Base-by-base conservation (phyloP, 2,797 vertebrate genomes). In the Chaenodraco wilsoni region DNA sequence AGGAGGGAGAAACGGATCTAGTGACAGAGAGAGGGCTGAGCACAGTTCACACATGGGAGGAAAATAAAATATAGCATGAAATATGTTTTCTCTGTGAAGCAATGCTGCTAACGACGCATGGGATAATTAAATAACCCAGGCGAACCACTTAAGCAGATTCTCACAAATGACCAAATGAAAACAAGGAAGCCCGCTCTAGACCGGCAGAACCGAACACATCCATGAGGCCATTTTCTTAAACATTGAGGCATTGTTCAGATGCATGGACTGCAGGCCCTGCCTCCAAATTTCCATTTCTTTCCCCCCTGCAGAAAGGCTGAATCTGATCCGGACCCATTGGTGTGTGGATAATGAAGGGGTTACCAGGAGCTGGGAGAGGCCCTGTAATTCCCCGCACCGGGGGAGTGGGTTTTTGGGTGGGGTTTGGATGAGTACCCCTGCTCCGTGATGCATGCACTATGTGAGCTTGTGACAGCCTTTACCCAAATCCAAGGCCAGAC, bases 281-380 rank as follows among this genome's bases (percentile, higher is more conserved):
- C 87, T 91, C 91, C 92, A 83, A 88, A 92, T 91, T 92, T 89
- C 92, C 90, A 90, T 87, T 82, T 91, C 84, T 87, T 70, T 65
- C 86, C 87, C 89, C 76, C 81, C 62, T 72, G 80, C 80, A 88
- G 91, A 91, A 91, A 86, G 91, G 77, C 87, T 91, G 94, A 94
- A 94, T 95, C 93, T 94, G 93, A 94, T 95, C 94, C 92, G 92
- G 91, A 92, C 87, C 87, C 95, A 95, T 93, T 95, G 95, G 94
- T 95, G 94, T 95, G 95, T 95, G 95, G 93, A 95, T 95, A 95
- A 95, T 95, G 94, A 95, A 95, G 92, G 93, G 94, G 94, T 94
- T 95, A 94, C 94, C 89, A 90, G 92, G 91, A 95, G 94, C 94
- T 91, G 92, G 93, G 93, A 93, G 94, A 94, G 94, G 94, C 94